These are phyloP conservation scores for Dorcus hopei DNA, from an alignment of 2,888 invertebrate genomes.

Conservation along the genomic window DNA sequence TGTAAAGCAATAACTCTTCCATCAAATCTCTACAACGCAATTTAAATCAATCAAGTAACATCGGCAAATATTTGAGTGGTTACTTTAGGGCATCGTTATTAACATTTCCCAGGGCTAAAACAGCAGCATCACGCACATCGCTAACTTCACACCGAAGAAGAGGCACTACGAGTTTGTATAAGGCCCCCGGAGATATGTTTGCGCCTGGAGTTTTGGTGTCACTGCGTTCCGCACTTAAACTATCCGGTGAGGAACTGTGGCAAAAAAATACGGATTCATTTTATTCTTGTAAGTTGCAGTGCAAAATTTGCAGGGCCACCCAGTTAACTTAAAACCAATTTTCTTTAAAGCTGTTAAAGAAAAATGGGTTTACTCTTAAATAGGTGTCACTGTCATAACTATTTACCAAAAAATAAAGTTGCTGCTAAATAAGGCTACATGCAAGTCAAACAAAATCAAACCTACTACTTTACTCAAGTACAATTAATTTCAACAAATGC, in stretches of 20 bases:
- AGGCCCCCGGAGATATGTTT: constrained; percentile 75
- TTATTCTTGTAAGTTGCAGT: background rate
- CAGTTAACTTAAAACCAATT: background rate
- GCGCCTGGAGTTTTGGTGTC: constrained; percentile 72
- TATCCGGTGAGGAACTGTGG: constrained; percentile 86
- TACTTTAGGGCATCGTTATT: constrained; percentile 94
- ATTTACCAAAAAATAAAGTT: too few relatives aligned
- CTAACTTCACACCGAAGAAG: constrained; percentile 88
- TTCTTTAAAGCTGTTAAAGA: background rate
- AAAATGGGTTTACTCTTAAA: background rate
- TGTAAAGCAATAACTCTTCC: constrained; percentile 88
- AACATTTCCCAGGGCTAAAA: constrained; percentile 90
- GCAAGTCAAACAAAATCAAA: too few relatives aligned
- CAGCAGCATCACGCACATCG: constrained; percentile 92
- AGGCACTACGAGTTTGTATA: constrained; percentile 92
- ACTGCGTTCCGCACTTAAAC: constrained; percentile 76
- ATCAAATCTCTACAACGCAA: constrained; percentile 75
- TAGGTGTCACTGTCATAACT: background rate
- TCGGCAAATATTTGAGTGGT: constrained; percentile 38
- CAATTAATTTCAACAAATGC: too few relatives aligned
- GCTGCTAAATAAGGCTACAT: too few relatives aligned
- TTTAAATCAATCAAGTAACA: background rate
- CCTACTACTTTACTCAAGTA: too few relatives aligned
- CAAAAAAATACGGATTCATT: constrained; percentile 9
- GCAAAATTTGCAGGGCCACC: background rate